Conservation (phyloP, 2,797 vertebrate species). For the Eurystomus glaucurus region DNA sequence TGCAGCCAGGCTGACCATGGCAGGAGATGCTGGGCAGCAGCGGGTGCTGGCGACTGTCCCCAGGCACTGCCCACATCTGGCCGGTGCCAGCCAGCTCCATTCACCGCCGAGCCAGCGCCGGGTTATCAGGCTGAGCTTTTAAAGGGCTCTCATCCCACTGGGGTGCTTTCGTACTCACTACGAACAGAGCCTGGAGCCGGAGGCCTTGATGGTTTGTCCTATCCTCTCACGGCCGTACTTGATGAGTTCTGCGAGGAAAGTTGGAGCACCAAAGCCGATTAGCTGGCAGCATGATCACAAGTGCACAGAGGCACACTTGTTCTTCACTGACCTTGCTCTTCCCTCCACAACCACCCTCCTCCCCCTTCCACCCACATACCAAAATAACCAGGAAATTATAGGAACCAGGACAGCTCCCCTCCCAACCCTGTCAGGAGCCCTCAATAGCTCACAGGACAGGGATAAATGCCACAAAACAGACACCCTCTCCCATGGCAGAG, state of each 20-base stretch:
- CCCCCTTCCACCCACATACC: slow-evolving; percentile 64
- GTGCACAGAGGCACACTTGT: slow-evolving; percentile 71
- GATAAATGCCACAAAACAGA: neutral
- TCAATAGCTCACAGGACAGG: slow-evolving; percentile 9
- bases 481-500: neutral
- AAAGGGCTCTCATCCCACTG: slow-evolving; percentile 58
- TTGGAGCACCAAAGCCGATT: slow-evolving; percentile 34
- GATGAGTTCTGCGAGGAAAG: slow-evolving; percentile 66
- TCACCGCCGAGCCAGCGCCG: neutral
- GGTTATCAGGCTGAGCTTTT: neutral
- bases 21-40: neutral
- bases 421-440: slow-evolving; percentile 15
- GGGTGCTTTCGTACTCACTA: slow-evolving; percentile 63
- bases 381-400: slow-evolving; percentile 73
- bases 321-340: slow-evolving; percentile 75
- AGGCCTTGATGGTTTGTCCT: slow-evolving; percentile 72
- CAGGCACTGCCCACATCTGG: slow-evolving; percentile 26
- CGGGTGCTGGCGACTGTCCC: neutral
- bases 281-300: slow-evolving; percentile 17
- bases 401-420: slow-evolving; percentile 60
- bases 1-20: neutral
- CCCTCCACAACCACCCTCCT: slow-evolving; percentile 46
- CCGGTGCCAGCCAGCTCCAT: slow-evolving; percentile 67
- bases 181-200: slow-evolving; percentile 56
- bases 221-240: slow-evolving; percentile 72